Evolutionary conservation across 2,797 vertebrate species (phyloP), one percentile per base, ranked within the genome.

Genomic region (Agapornis canus): DNA sequence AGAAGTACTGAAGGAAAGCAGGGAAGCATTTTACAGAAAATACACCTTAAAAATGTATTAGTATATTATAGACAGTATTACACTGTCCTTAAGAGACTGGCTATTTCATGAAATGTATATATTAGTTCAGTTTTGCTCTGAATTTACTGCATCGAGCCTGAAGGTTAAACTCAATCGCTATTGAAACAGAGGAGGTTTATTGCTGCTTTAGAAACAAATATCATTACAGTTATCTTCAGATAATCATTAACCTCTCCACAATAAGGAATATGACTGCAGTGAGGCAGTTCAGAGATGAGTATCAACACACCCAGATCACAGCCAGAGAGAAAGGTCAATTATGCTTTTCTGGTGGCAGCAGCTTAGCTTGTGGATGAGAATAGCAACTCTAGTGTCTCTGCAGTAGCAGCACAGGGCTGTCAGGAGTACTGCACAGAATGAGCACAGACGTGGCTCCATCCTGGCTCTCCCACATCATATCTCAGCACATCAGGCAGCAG

Each of bases 21-120:
- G 29, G 31, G 72, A 80, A 86, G 65, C 48, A 69, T 63, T 90
- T 90, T 19, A 75, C 45, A 86, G 42, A 70, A 92, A 89, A 88
- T 27, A 79, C 57, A 32, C 83, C 76, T 91, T 68, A 71, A 78
- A 93, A 92, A 64, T 64, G 3, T 60, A 72, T 90, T 87, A 69
- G 59, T 71, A 69, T 51, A 27, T 72, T 76, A 61, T 1, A 72
- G 79, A 61, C 35, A 65, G 23, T 57, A 78, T 81, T 83, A 75
- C 21, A 66, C 13, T 61, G 31, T 75, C 43, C n/a, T 27, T 66
- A 81, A 86, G 45, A 90, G 35, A 68, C 26, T 29, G 37, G 42
- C 70, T 83, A 48, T 89, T 90, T 95, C 37, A 65, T 70, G 8
- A 82, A 68, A 29, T 60, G 70, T 43, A 48, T 57, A 20, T 48